Evolutionary conservation across 2,888 invertebrate species (phyloP), one percentile per base, ranked within the genome.

Genomic region (Dicranocentrus wangi): DNA sequence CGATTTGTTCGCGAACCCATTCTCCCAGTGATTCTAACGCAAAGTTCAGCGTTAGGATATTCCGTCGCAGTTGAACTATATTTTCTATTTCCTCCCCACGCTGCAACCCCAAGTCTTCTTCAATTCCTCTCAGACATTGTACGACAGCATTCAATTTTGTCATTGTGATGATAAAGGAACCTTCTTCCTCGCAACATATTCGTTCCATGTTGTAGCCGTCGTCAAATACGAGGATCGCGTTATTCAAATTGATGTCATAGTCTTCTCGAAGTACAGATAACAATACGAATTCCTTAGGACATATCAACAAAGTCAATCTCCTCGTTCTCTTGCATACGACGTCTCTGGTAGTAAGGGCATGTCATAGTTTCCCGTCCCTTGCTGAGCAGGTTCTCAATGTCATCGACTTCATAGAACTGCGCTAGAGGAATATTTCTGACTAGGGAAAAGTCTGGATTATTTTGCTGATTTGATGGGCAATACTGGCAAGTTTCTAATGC

Each of bases 191-290:
- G n/a, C 43, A 51, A 15, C 43, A 32, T 10, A 17, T 1, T 15
- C 32, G 47, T 32, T 73, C 72, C 8, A 73, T 19, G 32, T 73
- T 19, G 13, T 21, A 51, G 5, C 63, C 72, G 23, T 73, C 72
- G 10, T 73, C 72, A 28, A 73, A 32, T 15, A 73, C 32, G 8
- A 63, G 1, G 2, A 73, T 32, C 1, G 32, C 1, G 15, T 47
- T 42, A 8, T 47, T n/a, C 10, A 73, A 19, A 15, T 23, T 32
- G 15, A 73, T 28, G 27, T n/a, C 2, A n/a, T 23, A 28, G 5
- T 28, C n/a, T 19, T 61, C 2, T 32, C 63, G 43, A 19, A n/a
- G 25, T 19, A 51, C 2, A 5, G 72, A 39, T 27, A 63, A 73
- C 1, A 73, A 15, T 1, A 73, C 28, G 21, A 47, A 39, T 13